Conservation (phyloP, 2,797 vertebrate genomes). For the Sebastiscus tertius region DNA sequence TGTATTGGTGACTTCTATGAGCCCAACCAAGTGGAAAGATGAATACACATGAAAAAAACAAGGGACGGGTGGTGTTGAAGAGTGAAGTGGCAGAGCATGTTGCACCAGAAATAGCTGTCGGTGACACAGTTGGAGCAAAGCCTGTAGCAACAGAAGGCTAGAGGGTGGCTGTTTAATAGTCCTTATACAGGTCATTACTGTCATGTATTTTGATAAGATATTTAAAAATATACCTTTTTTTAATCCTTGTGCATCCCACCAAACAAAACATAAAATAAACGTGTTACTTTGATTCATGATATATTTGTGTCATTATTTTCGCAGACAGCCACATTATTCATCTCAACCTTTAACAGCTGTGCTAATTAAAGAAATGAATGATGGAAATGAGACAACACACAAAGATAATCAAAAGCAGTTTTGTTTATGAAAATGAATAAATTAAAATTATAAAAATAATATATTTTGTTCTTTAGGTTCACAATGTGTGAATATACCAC, state of each 20-base stretch:
- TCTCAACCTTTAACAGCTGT: not conserved
- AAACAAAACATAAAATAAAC: not conserved
- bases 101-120: slow-evolving; percentile 13
- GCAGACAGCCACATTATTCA: not conserved
- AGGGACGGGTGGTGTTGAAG: not conserved
- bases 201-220: not conserved
- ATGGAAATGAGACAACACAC: not conserved
- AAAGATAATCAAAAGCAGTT: not conserved
- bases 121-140: slow-evolving; percentile 2
- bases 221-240: not conserved
- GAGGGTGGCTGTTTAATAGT: not conserved
- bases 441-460: not conserved
- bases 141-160: not conserved
- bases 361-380: not conserved
- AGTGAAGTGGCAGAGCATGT: not conserved
- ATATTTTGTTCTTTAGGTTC: not conserved
- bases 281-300: not conserved
- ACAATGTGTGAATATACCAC: not conserved
- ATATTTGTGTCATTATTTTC: not conserved
- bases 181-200: not conserved
- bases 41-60: not conserved
- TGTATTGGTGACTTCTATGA: not conserved
- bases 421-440: not conserved
- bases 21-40: not conserved
- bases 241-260: not conserved